Evolutionary conservation across 1,140 invertebrate genomes (phyloP), one percentile per base, ranked within the genome.

Genomic region (Neuroterus valhalla): DNA sequence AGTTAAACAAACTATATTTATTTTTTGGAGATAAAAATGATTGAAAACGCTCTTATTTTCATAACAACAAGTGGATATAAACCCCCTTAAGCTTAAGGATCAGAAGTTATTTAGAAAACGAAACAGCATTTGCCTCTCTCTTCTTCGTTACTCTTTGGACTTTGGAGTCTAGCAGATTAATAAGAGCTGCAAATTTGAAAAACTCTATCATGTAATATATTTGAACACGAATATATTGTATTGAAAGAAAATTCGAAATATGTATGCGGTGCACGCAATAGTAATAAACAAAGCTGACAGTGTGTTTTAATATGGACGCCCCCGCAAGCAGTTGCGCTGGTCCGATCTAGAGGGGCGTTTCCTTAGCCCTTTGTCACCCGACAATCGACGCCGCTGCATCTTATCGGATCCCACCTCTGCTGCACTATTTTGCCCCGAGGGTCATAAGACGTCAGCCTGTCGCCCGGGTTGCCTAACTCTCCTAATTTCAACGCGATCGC

Each of bases 321-420:
- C 82, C 79, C 85, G 81, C 83, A 79, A 86, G 85, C 83, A 81
- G 78, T 84, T 85, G 82, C 82, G 77, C 26, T 70, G 81, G 84
- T 83, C 81, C 68, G 81, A 87, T 85, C 83, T 81, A 75, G 79
- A 68, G 74, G 81, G 86, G 86, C 86, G 86, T 87, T 82, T 72
- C 85, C 73, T 72, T 80, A 81, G 81, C 85, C 82, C 86, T 87
- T 87, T 88, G 87, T 88, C 86, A 88, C 86, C 86, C 81, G 82
- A 84, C 81, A 83, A 88, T 86, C 55, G 55, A 78, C 79, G 84
- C 78, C 85, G 82, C 82, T 81, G 80, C 79, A 81, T 86, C 84
- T 88, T 87, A 88, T 88, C 86, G 71, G 55, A 62, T 62, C 55
- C 71, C 71, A 71, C 70, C 55, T 71, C 55, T 62, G 11, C 55